Evolutionary conservation across 1,140 invertebrate species (phyloP), one percentile per base, ranked within the genome.

Genomic region (Pararge aegeria): DNA sequence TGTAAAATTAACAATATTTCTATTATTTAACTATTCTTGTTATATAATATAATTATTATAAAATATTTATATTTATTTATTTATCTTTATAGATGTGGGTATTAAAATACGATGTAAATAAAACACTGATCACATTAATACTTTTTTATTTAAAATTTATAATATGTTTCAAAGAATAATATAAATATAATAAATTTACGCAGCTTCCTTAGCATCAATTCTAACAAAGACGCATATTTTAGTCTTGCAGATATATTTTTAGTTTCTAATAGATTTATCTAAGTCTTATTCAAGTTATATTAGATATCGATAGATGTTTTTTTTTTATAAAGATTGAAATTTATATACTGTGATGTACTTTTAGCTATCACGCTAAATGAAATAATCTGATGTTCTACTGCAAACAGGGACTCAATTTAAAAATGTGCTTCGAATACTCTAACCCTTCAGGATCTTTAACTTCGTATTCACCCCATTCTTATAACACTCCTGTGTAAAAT

Each of bases 101-200:
- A n/a, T n/a, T n/a, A n/a, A n/a, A n/a, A n/a, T n/a, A n/a, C n/a
- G n/a, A n/a, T n/a, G n/a, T 54, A 54, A 84, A 80, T 82, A 56
- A 85, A 83, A 83, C 71, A 66, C 46, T 9, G 70, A 78, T 79
- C 70, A 81, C 78, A 72, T 79, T 77, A 75, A 81, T 74, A 73
- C 61, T 87, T 89, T 88, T 89, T 87, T 89, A 89, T 89, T 89
- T n/a, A n/a, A 87, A 89, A 89, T 89, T 76, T 75, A 88, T 78
- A 87, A 87, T 87, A 88, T 85, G 83, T 87, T 83, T 87, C 81
- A 87, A 89, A 87, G 86, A 87, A 89, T 87, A 88, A 79, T 88
- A 86, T 79, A 88, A 87, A 88, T 85, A 83, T 86, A 77, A 78
- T 88, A 88, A 88, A 87, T 83, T 79, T 62, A 62, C 68, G 75